Base-by-base conservation (phyloP, 1,140 invertebrate genomes). In the Odontomachus brunneus region DNA sequence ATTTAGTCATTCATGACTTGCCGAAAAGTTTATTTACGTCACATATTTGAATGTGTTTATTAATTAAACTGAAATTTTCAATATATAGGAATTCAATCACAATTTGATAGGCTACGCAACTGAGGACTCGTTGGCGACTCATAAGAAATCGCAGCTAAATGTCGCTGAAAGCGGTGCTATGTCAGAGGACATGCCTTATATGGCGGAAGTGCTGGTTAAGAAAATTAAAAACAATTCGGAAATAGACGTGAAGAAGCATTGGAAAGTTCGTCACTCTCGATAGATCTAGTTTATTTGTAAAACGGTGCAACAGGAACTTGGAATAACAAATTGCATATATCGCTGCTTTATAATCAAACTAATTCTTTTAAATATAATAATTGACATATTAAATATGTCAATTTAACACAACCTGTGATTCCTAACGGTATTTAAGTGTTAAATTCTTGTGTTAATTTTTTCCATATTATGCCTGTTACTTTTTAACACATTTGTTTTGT, bases 161-260 rank as follows among this genome's bases (percentile, higher is more conserved):
- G 94, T 96, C 0, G 96, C 95, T 19, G 96, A 96, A 91, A 83
- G 91, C 60, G 95, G 94, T 0, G 95, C 96, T 11, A 94, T 96
- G 91, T 96, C 95, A 5, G 85, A 90, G 17, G 95, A 97, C 78
- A 94, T 96, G 88, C 95, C 95, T 0, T 95, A 94, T 22, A 96
- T 97, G 95, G 95, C 96, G 0, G 92, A 93, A 59, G 89, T 94
- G 44, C 87, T 97, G 19, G 92, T 97, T 0, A 93, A 95, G 22
- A 94, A 95, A 84, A 95, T 97, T 82, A 94, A 94, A 83, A 93
- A 88, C 1, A 95, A 97, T 91, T 91, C 94, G 5, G 92, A 94
- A 51, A 94, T 97, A 4, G 93, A 97, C 86, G 84, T 96, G 17
- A 91, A 96, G 19, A 92, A 94, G 3, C 93, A 96, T 89, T 97